phyloP scores from a whole-genome alignment of 1,140 invertebrate species.

The Diabrotica virgifera region DNA sequence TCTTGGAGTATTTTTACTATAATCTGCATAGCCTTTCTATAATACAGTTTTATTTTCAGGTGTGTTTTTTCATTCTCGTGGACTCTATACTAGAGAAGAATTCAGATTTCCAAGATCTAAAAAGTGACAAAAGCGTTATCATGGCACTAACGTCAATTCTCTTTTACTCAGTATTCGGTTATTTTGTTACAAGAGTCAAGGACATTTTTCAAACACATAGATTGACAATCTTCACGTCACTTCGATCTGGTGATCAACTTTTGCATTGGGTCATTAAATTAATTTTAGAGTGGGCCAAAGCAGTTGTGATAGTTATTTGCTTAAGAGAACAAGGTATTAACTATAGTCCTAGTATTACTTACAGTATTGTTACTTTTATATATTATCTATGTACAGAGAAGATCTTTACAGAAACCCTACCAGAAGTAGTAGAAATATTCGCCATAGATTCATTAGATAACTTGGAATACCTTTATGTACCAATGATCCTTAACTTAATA shows the following conservation, averaged over 20 bases:
- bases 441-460: conserved; percentile 61
- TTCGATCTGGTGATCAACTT: conserved; percentile 61
- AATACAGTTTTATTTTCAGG: conserved; percentile 30
- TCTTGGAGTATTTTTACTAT: no score
- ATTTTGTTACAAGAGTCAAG: conserved; percentile 67
- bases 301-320: conserved; percentile 68
- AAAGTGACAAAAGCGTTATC: conserved; percentile 53
- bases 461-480: conserved; percentile 63
- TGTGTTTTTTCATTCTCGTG: conserved; percentile 42
- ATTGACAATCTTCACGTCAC: conserved; percentile 58
- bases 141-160: conserved; percentile 70
- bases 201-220: conserved; percentile 58
- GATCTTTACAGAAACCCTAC: conserved; percentile 60
- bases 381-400: conserved; percentile 59
- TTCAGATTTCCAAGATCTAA: conserved; percentile 11
- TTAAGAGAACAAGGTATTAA: conserved; percentile 72
- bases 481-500: conserved; percentile 57
- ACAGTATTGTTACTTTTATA: conserved; percentile 60
- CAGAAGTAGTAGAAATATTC: conserved; percentile 53
- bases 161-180: conserved; percentile 75
- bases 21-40: no score
- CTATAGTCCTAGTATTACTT: conserved; percentile 62
- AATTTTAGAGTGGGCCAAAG: conserved; percentile 75
- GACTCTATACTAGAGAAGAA: conserved; percentile 31
- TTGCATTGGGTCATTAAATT: conserved; percentile 73